Evolutionary conservation across 2,113 vertebrate species (phyloP).

Genomic region (Takifugu flavidus): DNA sequence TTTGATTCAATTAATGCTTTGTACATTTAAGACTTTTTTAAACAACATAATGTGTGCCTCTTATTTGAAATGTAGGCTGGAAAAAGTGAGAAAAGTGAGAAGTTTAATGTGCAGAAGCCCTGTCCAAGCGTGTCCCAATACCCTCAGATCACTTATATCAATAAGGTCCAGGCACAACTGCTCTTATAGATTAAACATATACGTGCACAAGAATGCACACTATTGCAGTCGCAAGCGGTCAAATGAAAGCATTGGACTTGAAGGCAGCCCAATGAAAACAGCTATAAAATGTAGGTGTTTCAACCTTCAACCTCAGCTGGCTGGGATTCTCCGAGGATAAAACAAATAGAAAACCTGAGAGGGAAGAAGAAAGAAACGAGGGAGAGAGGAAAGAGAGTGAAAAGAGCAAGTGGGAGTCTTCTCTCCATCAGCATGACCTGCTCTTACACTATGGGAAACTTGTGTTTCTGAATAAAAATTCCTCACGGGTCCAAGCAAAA

Average conservation of each 20-base stretch:
- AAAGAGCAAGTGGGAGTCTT: constrained; percentile 38
- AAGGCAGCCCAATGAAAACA: constrained; percentile 59
- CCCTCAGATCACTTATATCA: constrained; percentile 7
- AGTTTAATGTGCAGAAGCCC: constrained; percentile 20
- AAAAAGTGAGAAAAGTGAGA: constrained; percentile 34
- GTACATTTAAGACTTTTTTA: neutral
- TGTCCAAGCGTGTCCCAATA: neutral
- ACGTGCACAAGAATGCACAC: neutral
- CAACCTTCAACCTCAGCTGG: constrained; percentile 55
- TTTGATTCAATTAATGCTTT: no score
- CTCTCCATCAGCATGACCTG: constrained; percentile 48
- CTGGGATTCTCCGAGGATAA: constrained; percentile 37
- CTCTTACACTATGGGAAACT: constrained; percentile 53
- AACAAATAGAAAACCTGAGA: constrained; percentile 42
- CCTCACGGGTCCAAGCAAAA: constrained; percentile 65
- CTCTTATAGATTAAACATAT: neutral
- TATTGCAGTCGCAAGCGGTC: constrained; percentile 14
- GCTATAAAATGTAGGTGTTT: constrained; percentile 60
- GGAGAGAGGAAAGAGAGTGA: constrained; percentile 32
- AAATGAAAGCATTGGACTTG: constrained; percentile 14
- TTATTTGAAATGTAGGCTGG: constrained; percentile 2
- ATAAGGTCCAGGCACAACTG: neutral
- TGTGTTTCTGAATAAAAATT: constrained; percentile 64
- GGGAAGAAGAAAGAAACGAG: constrained; percentile 11
- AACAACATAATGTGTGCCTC: neutral